A percentile compares a stretch with the other conserved stretches of the same genome.
Conservation (phyloP, 1,140 invertebrate species). For the Ganaspis sp. region DNA sequence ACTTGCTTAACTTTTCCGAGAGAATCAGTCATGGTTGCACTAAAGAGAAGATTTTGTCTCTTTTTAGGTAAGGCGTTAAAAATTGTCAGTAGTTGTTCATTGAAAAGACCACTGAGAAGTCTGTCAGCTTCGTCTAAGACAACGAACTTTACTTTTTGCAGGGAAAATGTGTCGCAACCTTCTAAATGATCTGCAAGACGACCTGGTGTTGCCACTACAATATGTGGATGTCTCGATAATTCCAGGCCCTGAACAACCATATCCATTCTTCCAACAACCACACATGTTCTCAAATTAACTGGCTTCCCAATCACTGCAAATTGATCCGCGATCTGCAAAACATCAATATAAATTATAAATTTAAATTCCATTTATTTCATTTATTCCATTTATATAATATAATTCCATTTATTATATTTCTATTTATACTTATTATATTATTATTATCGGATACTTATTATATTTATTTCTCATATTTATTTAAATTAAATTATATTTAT, state of each 20-base stretch:
- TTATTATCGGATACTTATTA: too few relatives aligned
- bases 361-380: neutral
- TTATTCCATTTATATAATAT: too few relatives aligned
- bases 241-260: slow-evolving; percentile 93
- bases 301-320: slow-evolving; percentile 92
- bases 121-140: slow-evolving; percentile 96
- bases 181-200: slow-evolving; percentile 91
- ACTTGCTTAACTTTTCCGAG: slow-evolving; percentile 84
- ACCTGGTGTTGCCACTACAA: slow-evolving; percentile 96
- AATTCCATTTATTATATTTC: too few relatives aligned
- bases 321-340: slow-evolving; percentile 91
- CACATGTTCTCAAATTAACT: slow-evolving; percentile 87
- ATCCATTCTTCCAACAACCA: slow-evolving; percentile 95
- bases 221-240: slow-evolving; percentile 91
- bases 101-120: slow-evolving; percentile 87
- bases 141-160: slow-evolving; percentile 89
- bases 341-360: slow-evolving; percentile 36
- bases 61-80: slow-evolving; percentile 87
- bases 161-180: slow-evolving; percentile 88
- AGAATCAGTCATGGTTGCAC: slow-evolving; percentile 96
- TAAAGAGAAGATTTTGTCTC: slow-evolving; percentile 93
- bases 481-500: too few relatives aligned
- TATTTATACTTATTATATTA: too few relatives aligned
- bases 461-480: too few relatives aligned
- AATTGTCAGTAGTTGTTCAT: slow-evolving; percentile 89